Percentiles rank a stretch among this genome's conserved stretches.
phyloP scores from a whole-genome alignment of 2,113 vertebrate genomes.

The Ariopsis seemanni region DNA sequence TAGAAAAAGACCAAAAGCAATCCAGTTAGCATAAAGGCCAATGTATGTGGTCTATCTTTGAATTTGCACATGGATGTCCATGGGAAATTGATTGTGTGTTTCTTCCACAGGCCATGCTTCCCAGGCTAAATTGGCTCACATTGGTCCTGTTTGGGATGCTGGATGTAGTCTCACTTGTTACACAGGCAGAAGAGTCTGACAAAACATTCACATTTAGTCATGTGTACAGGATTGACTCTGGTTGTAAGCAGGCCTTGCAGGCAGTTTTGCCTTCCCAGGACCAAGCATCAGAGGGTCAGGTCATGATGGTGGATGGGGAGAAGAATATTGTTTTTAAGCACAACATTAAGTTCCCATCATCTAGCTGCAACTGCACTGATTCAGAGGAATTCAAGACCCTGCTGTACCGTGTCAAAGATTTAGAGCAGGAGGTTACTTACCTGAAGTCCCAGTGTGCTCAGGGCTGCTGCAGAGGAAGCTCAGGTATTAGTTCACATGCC shows the following conservation, averaged over 20 bases:
- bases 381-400: slow-evolving; percentile 74
- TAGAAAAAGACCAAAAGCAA: slow-evolving; percentile 32
- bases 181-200: slow-evolving; percentile 58
- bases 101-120: slow-evolving; percentile 64
- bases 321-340: slow-evolving; percentile 85
- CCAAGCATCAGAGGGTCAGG: slow-evolving; percentile 55
- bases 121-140: slow-evolving; percentile 49
- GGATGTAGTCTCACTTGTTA: slow-evolving; percentile 53
- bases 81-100: slow-evolving; percentile 36
- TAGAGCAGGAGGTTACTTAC: slow-evolving; percentile 82
- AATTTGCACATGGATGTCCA: not conserved
- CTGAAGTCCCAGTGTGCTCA: slow-evolving; percentile 77
- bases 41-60: not conserved
- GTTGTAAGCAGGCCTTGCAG: slow-evolving; percentile 74
- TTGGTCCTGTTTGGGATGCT: slow-evolving; percentile 66
- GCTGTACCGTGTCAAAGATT: slow-evolving; percentile 78
- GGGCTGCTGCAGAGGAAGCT: slow-evolving; percentile 74
- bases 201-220: slow-evolving; percentile 82
- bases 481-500: slow-evolving; percentile 60
- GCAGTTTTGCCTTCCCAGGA: slow-evolving; percentile 60
- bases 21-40: not conserved
- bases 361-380: slow-evolving; percentile 74
- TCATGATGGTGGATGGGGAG: slow-evolving; percentile 62
- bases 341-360: slow-evolving; percentile 77
- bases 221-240: slow-evolving; percentile 79